These are phyloP conservation scores for Ophthalmolycus amberensis DNA, from an alignment of 2,113 vertebrate species.

Conservation along the genomic window DNA sequence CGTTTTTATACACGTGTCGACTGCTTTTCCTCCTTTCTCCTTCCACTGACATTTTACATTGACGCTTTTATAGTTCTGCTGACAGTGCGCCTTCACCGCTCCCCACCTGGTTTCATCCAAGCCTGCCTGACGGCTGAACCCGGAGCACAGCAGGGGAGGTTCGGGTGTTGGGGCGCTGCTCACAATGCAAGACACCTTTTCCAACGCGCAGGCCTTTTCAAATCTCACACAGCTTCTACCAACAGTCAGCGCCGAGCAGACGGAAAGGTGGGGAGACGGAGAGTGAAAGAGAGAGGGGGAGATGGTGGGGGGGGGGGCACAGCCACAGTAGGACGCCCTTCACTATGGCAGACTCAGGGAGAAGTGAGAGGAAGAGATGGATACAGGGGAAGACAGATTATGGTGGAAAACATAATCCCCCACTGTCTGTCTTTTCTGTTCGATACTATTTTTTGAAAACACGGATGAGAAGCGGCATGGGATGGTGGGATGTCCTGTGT, in stretches of 20 bases:
- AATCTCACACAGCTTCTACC: conserved; percentile 49
- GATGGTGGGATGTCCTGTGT: conserved; percentile 55
- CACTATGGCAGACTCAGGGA: conserved; percentile 17
- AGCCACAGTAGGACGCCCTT: conserved; percentile 50
- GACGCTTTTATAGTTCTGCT: conserved; percentile 37
- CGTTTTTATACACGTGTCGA: conserved; percentile 8
- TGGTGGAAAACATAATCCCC: conserved; percentile 6
- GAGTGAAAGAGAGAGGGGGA: background rate
- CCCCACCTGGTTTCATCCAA: conserved; percentile 23
- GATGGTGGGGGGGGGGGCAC: conserved; percentile 20
- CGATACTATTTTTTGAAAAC: background rate
- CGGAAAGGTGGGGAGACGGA: conserved; percentile 29
- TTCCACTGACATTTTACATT: conserved; percentile 32
- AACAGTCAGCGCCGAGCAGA: conserved; percentile 39
- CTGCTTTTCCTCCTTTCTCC: conserved; percentile 26
- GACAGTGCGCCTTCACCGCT: conserved; percentile 44
- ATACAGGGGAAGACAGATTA: conserved; percentile 6
- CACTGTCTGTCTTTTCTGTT: conserved; percentile 11
- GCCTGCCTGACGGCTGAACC: conserved; percentile 29
- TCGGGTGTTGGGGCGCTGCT: conserved; percentile 11
- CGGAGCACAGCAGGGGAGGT: conserved; percentile 55
- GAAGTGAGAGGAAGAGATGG: conserved; percentile 25
- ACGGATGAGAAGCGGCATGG: background rate
- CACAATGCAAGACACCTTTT: conserved; percentile 34
- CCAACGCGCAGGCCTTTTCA: conserved; percentile 44